Percentiles rank a stretch among this genome's conserved stretches.
These are phyloP conservation scores for Phenacoccus solenopsis DNA, from an alignment of 1,140 invertebrate genomes.

Conservation along the genomic window DNA sequence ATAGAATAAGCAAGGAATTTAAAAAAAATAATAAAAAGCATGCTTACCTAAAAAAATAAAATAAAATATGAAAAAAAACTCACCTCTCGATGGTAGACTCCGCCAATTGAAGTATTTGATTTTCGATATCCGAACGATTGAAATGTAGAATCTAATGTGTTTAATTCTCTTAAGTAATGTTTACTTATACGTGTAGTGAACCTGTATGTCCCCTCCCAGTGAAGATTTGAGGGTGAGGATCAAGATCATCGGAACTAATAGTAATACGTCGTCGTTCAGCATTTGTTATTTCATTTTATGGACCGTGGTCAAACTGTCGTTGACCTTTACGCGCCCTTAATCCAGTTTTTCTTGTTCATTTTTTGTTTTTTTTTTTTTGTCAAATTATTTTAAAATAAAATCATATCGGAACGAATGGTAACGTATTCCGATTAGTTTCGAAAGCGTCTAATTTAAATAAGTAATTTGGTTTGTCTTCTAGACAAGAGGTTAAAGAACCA, in stretches of 20 bases:
- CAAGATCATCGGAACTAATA: not conserved
- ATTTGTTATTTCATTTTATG: not conserved
- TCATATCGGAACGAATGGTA: not conserved
- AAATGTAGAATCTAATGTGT: not conserved
- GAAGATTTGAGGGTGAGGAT: not conserved
- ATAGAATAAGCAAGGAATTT: no score
- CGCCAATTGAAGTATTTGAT: not conserved
- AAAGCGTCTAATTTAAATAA: not conserved
- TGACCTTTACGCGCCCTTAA: slow-evolving; percentile 15
- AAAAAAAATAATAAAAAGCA: no score
- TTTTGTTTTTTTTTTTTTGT: not conserved
- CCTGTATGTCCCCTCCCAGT: not conserved
- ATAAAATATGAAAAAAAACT: not conserved
- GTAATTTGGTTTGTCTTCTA: not conserved
- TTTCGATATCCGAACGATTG: not conserved
- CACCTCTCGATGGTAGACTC: not conserved
- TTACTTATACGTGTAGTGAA: not conserved
- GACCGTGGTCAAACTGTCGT: not conserved
- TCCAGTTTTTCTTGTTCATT: slow-evolving; percentile 9
- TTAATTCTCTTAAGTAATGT: not conserved
- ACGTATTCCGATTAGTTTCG: not conserved
- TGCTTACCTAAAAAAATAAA: no score
- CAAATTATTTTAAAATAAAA: not conserved
- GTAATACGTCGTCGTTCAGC: not conserved
- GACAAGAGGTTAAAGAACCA: no score